Evolutionary conservation across 2,888 invertebrate species (phyloP).

Genomic region (Polydrusus pterygomalis): DNA sequence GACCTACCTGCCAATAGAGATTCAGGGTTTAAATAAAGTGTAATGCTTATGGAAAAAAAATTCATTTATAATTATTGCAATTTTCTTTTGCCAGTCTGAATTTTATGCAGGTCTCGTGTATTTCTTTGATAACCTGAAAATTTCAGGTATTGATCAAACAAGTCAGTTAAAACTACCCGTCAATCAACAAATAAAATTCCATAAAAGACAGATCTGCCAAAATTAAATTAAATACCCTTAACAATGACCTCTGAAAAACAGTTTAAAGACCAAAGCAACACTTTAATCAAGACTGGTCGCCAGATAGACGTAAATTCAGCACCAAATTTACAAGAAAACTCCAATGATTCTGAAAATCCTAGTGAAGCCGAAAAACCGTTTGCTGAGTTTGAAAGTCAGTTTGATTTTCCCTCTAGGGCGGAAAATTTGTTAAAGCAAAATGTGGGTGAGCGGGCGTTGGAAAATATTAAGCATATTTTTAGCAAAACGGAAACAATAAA

Average conservation of each 20-base stretch:
- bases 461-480: constrained; percentile 61
- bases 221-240: constrained; percentile 27
- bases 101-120: too few relatives aligned
- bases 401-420: constrained; percentile 30
- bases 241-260: constrained; percentile 59
- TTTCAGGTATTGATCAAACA: constrained; percentile 60
- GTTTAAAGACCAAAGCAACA: constrained; percentile 56
- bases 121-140: too few relatives aligned
- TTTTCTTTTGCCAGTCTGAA: too few relatives aligned
- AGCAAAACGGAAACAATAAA: constrained; percentile 67
- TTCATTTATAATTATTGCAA: too few relatives aligned
- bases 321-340: constrained; percentile 13
- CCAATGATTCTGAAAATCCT: not conserved
- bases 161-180: not conserved
- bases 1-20: constrained; percentile 79
- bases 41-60: too few relatives aligned
- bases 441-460: constrained; percentile 52
- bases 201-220: constrained; percentile 36
- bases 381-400: constrained; percentile 41
- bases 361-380: constrained; percentile 20
- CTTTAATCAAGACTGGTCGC: constrained; percentile 39
- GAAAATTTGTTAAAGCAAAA: constrained; percentile 48
- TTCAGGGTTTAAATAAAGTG: too few relatives aligned
- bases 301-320: not conserved
- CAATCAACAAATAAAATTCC: constrained; percentile 18